These are phyloP conservation scores for Phyllostomus hastatus DNA, from an alignment of 2,113 vertebrate species.

Conservation along the genomic window DNA sequence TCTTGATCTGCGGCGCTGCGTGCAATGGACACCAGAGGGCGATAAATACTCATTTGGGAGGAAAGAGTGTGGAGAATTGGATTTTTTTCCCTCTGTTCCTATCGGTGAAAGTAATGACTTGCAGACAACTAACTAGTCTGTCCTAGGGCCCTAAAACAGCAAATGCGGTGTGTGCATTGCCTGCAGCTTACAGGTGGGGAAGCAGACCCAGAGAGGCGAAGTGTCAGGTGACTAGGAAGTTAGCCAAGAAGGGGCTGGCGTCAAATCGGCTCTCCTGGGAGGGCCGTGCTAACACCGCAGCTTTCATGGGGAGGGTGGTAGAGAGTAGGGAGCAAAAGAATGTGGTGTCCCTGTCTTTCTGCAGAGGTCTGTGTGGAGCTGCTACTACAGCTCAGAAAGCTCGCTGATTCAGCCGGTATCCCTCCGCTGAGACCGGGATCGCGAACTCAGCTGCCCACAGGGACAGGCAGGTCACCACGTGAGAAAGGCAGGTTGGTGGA, in stretches of 20 bases:
- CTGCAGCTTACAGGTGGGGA: not conserved
- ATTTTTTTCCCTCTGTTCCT: not conserved
- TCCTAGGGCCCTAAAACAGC: not conserved
- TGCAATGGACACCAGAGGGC: slow-evolving; percentile 27
- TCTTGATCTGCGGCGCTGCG: not conserved
- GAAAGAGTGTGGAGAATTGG: accelerated
- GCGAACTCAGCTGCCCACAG: not conserved
- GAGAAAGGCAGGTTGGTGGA: too few relatives aligned
- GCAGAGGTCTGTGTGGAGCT: not conserved
- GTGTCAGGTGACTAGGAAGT: not conserved
- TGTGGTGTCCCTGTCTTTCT: not conserved
- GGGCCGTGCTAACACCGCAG: not conserved
- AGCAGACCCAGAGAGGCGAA: not conserved
- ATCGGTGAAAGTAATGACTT: not conserved
- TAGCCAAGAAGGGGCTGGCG: not conserved
- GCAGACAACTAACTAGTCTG: not conserved
- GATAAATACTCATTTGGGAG: not conserved
- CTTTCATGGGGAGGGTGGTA: not conserved
- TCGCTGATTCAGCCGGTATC: too few relatives aligned
- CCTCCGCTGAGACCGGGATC: too few relatives aligned
- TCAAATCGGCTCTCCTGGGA: not conserved
- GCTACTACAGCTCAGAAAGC: not conserved
- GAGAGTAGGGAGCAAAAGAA: not conserved
- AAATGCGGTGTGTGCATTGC: not conserved
- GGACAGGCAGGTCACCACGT: not conserved